Evolutionary conservation across 2,113 vertebrate species (phyloP).

Genomic region (Apteryx owenii): DNA sequence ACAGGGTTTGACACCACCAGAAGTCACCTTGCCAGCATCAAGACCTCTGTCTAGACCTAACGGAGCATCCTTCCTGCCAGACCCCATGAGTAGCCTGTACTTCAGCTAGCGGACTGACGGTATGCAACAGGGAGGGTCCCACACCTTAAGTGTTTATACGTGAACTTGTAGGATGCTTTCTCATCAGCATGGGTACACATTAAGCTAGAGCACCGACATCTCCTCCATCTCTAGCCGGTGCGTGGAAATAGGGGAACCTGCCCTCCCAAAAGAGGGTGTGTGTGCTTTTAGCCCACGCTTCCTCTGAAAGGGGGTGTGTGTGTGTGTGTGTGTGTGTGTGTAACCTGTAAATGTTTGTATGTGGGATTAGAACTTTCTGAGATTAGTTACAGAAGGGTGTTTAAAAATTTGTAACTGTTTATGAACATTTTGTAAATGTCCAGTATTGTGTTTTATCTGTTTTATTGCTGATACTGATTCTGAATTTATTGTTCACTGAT

Average conservation of each 20-base stretch:
- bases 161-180: neutral
- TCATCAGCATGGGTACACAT: neutral
- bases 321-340: neutral
- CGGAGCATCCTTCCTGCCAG: neutral
- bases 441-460: neutral
- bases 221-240: neutral
- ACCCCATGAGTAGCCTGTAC: too few species aligned
- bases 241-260: neutral
- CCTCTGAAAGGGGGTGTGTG: neutral
- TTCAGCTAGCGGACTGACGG: neutral
- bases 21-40: neutral
- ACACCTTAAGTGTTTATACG: neutral
- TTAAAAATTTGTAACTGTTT: neutral
- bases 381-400: neutral
- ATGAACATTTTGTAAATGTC: neutral
- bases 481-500: neutral
- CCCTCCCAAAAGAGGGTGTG: neutral
- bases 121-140: neutral
- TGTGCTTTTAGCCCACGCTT: neutral
- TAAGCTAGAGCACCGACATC: neutral
- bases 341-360: neutral
- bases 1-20: neutral
- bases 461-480: neutral
- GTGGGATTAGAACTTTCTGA: neutral
- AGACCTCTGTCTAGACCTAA: neutral